Evolutionary conservation across 2,888 invertebrate genomes (phyloP).

Genomic region (Seira ritae): DNA sequence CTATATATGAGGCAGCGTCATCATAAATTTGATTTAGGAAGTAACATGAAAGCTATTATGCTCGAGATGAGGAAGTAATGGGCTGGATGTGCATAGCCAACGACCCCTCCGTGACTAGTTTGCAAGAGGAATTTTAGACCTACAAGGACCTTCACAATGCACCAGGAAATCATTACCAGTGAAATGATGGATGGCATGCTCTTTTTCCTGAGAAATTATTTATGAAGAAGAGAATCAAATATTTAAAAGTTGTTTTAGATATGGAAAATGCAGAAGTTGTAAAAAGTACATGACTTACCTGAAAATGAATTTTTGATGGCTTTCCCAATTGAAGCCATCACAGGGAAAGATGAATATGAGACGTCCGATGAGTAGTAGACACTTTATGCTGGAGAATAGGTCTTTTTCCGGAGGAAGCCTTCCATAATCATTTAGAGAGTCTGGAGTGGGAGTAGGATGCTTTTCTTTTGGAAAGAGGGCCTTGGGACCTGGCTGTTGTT

Average conservation of each 20-base stretch:
- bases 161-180: conserved; percentile 24
- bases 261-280: background rate
- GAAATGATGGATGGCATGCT: conserved; percentile 13
- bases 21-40: no score
- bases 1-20: no score
- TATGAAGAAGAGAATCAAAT: background rate
- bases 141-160: conserved; percentile 34
- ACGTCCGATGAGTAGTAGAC: conserved; percentile 15
- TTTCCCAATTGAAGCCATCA: conserved; percentile 29
- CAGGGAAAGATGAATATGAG: conserved; percentile 38
- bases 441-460: background rate
- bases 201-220: conserved; percentile 19
- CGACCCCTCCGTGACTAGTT: conserved; percentile 35
- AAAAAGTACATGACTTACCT: no score
- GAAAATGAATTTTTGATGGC: conserved; percentile 15
- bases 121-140: conserved; percentile 25
- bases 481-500: background rate
- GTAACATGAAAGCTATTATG: conserved; percentile 39
- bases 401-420: background rate
- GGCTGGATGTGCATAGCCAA: conserved; percentile 33
- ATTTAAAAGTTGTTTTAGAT: background rate
- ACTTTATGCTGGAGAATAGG: conserved; percentile 25
- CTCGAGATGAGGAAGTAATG: conserved; percentile 39
- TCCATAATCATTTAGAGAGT: background rate
- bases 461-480: background rate